phyloP scores from a whole-genome alignment of 2,888 invertebrate genomes.

The Ptilodon capucinus region DNA sequence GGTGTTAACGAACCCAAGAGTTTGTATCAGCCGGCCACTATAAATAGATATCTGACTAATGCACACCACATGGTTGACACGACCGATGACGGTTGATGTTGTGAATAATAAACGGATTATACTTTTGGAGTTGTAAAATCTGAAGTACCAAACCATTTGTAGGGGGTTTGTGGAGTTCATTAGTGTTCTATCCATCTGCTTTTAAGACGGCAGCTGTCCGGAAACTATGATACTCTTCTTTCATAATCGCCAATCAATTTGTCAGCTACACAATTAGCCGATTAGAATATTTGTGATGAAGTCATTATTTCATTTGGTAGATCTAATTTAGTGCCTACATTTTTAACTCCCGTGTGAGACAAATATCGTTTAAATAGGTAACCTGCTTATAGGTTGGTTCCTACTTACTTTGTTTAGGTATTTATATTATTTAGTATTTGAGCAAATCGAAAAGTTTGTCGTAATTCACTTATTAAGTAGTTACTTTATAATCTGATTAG shows the following conservation, averaged over 20 bases:
- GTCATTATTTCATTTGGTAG: too few relatives aligned
- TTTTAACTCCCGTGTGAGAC: too few relatives aligned
- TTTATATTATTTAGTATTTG: too few relatives aligned
- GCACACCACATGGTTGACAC: conserved; percentile 62
- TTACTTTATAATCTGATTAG: too few relatives aligned
- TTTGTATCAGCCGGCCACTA: conserved; percentile 57
- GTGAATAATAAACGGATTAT: conserved; percentile 39
- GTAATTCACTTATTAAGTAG: too few relatives aligned
- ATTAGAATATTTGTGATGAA: too few relatives aligned
- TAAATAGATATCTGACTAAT: conserved; percentile 72
- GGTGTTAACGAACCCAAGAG: conserved; percentile 62
- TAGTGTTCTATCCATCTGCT: not conserved
- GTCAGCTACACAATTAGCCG: too few relatives aligned
- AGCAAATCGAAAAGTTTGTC: too few relatives aligned
- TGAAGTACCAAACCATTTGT: not conserved
- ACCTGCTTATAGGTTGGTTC: too few relatives aligned
- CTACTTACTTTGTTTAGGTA: too few relatives aligned
- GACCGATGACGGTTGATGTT: conserved; percentile 44
- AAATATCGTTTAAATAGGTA: too few relatives aligned
- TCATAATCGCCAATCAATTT: not conserved
- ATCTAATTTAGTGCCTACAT: too few relatives aligned
- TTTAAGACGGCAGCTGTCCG: not conserved
- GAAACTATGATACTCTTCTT: not conserved
- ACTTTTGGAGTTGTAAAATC: conserved; percentile 7
- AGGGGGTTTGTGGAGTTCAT: not conserved